Evolutionary conservation across 2,113 vertebrate genomes (phyloP).

Genomic region (Platichthys stellatus): DNA sequence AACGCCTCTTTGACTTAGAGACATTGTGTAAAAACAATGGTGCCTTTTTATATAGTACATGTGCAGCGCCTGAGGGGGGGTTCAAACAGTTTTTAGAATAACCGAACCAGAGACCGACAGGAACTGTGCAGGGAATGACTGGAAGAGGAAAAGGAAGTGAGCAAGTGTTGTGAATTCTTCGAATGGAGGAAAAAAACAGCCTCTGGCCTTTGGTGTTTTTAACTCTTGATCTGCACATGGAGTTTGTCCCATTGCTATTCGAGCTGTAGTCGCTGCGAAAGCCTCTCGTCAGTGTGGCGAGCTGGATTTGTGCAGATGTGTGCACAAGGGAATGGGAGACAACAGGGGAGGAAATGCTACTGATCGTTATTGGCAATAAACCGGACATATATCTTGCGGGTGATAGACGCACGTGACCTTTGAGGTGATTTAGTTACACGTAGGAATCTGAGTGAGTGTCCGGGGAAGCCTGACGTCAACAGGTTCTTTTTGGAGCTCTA

Average conservation of each 20-base stretch:
- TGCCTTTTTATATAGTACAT: slow-evolving; percentile 34
- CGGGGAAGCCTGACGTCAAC: slow-evolving; percentile 51
- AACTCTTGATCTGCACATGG: slow-evolving; percentile 19
- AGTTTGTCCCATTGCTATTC: slow-evolving; percentile 25
- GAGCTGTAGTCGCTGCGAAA: slow-evolving; percentile 33
- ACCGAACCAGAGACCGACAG: slow-evolving; percentile 33
- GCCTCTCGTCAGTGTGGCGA: slow-evolving; percentile 44
- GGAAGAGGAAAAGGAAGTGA: slow-evolving; percentile 39
- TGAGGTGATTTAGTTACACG: slow-evolving; percentile 61
- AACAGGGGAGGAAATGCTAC: slow-evolving; percentile 64
- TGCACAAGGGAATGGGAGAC: slow-evolving; percentile 28
- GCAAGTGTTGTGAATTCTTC: slow-evolving; percentile 36
- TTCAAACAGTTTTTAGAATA: slow-evolving; percentile 41
- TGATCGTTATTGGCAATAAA: slow-evolving; percentile 69
- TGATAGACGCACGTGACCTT: slow-evolving; percentile 64
- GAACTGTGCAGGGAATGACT: slow-evolving; percentile 26
- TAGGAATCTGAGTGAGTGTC: slow-evolving; percentile 53
- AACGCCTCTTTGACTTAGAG: neutral
- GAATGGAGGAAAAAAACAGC: slow-evolving; percentile 53
- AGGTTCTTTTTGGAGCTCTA: slow-evolving; percentile 30
- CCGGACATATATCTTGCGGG: slow-evolving; percentile 58
- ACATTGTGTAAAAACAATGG: slow-evolving; percentile 34
- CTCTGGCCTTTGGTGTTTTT: slow-evolving; percentile 38
- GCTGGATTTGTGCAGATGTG: slow-evolving; percentile 62
- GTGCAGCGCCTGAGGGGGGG: slow-evolving; percentile 22